Evolutionary conservation across 2,113 vertebrate genomes (phyloP).

Genomic region (Anser brachyrhynchus): DNA sequence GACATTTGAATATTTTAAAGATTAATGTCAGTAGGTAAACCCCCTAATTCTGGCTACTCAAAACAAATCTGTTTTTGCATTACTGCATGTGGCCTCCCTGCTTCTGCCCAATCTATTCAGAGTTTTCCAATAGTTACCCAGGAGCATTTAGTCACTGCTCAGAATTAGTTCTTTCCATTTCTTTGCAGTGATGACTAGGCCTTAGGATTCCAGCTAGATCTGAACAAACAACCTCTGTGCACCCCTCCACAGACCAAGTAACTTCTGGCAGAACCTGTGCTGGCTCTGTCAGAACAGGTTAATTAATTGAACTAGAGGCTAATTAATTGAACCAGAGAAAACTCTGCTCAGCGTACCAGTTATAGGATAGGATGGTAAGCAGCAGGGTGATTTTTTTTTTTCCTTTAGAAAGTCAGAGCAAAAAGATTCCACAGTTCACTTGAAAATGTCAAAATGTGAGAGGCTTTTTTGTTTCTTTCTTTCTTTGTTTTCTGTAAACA

Average conservation of each 20-base stretch:
- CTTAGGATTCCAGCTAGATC: not conserved
- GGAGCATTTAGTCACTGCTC: not conserved
- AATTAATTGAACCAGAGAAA: conserved; percentile 10
- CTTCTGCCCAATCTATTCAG: not conserved
- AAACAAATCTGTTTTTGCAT: not conserved
- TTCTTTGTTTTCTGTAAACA: not conserved
- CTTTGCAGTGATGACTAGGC: not conserved
- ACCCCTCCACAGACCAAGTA: not conserved
- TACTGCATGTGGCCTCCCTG: fast-evolving
- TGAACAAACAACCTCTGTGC: not conserved
- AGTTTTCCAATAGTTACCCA: not conserved
- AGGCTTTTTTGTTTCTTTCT: not conserved
- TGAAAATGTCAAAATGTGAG: not conserved
- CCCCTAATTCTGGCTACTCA: not conserved
- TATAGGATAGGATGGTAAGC: not conserved
- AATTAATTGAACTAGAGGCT: conserved; percentile 27
- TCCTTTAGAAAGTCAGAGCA: not conserved
- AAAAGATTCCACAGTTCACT: not conserved
- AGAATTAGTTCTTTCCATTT: not conserved
- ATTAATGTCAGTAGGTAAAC: not conserved
- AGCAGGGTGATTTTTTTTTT: not conserved
- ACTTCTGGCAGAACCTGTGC: not conserved
- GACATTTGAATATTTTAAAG: not conserved
- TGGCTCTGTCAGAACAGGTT: not conserved
- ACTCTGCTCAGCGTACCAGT: not conserved